A percentile compares a stretch with the other conserved stretches of the same genome.
Evolutionary conservation across 92 coral and sea anemone species (phyloP).

Genomic region (Blastomussa wellsi): DNA sequence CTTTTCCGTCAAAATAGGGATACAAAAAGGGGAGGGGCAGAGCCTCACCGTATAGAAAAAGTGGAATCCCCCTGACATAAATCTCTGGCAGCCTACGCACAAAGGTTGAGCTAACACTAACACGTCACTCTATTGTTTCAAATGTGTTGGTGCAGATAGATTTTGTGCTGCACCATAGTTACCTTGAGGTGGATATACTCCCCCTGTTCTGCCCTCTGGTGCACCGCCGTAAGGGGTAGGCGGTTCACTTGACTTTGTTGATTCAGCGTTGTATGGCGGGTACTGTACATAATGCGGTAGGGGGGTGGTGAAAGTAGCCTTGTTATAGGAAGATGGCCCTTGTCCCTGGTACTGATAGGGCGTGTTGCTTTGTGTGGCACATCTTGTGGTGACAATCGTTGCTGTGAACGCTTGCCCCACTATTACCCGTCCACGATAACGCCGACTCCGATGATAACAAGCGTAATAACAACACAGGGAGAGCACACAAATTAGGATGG

Average conservation of each 20-base stretch:
- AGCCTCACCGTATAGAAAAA: too few relatives aligned
- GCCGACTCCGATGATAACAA: conserved; percentile 3
- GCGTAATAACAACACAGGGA: conserved; percentile 11
- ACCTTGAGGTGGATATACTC: conserved; percentile 19
- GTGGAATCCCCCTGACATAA: too few relatives aligned
- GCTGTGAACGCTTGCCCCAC: neutral
- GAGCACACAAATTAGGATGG: neutral
- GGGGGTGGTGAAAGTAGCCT: conserved; percentile 31
- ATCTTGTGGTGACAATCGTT: conserved; percentile 13
- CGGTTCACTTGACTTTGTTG: neutral
- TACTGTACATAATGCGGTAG: conserved; percentile 24
- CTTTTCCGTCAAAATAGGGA: too few relatives aligned
- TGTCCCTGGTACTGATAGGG: conserved; percentile 11
- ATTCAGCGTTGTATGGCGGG: conserved; percentile 20
- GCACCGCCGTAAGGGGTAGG: conserved; percentile 38
- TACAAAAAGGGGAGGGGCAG: too few relatives aligned
- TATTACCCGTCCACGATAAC: neutral
- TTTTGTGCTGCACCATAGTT: conserved; percentile 24
- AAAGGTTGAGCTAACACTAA: too few relatives aligned
- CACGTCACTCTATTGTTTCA: too few relatives aligned
- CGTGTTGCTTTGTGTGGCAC: conserved; percentile 6
- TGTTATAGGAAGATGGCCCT: conserved; percentile 21
- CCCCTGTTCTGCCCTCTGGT: conserved; percentile 12
- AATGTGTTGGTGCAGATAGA: too few relatives aligned
- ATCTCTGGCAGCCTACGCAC: too few relatives aligned